Base-by-base conservation (phyloP, 2,888 invertebrate genomes). In the Athalia cordata region DNA sequence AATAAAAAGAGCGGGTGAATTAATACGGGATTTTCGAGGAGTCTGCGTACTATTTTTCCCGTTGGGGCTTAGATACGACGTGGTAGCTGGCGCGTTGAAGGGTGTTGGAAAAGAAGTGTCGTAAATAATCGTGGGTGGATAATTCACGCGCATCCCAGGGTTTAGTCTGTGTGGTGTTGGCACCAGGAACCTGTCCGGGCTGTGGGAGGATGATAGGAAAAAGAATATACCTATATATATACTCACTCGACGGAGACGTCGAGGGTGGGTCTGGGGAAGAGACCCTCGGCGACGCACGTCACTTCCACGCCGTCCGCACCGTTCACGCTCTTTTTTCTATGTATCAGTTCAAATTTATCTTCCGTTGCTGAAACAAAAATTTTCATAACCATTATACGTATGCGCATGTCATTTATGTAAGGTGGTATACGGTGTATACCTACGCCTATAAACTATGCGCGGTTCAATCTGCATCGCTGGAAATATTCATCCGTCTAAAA, bases 211-310 rank as follows among this genome's bases (percentile, higher is more conserved):
- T 68, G 29, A 68, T 68, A 68, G 29, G 43, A 72, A 61, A 59
- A 72, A 72, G 72, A 72, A 72, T 55, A 62, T 29, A 29, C 29
- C 29, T 29, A 29, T 29, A 29, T 29, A 29, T 79, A 77, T 81
- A 88, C 89, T 88, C 85, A 89, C 89, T 87, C 87, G 82, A 89
- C 83, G 64, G 84, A 86, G 81, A 89, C 87, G 78, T 89, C 85
- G 78, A 89, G 83, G 66, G 86, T 87, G n/a, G 89, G 89, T 78
- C 86, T 83, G 43, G 89, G 89, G 80, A 86, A 89, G 62, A 75
- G 62, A 64, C 62, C 75, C 43, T 62, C 75, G 62, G 62, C 75
- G 61, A 61, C 52, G 64, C 75, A 75, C 55, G 75, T 75, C 75
- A 75, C 29, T 75, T 62, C 75, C 75, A 62, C 75, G n/a, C 61